These are phyloP conservation scores for Morbakka virulenta DNA, from an alignment of 30 jellyfish, hydroid and myxozoan genomes.

Conservation along the genomic window DNA sequence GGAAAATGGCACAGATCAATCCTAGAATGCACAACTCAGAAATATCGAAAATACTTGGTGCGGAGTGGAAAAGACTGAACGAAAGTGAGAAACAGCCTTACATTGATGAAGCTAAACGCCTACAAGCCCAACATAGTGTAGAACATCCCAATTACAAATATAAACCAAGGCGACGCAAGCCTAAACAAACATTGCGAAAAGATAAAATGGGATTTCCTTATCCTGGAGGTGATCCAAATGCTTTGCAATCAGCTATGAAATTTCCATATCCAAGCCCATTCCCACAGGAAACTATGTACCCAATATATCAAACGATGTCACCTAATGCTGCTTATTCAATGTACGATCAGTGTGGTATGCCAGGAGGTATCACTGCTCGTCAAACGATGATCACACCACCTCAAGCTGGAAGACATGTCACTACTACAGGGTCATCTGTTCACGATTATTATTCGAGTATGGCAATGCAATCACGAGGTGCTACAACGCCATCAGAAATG, in stretches of 20 bases:
- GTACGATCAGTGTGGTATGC: slow-evolving; percentile 62
- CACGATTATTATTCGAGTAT: slow-evolving; percentile 84
- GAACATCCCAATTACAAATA: slow-evolving; percentile 98
- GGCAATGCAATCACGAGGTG: slow-evolving; percentile 82
- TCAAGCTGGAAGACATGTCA: slow-evolving; percentile 57
- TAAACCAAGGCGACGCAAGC: slow-evolving; percentile 96
- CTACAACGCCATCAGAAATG: slow-evolving; percentile 65
- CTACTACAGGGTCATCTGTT: slow-evolving; percentile 50
- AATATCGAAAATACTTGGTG: slow-evolving; percentile 95
- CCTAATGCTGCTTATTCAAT: slow-evolving; percentile 89
- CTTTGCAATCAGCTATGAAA: slow-evolving; percentile 78
- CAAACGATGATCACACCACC: slow-evolving; percentile 88
- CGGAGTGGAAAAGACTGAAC: slow-evolving; percentile 98
- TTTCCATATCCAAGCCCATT: slow-evolving; percentile 94
- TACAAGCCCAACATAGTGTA: slow-evolving; percentile 96
- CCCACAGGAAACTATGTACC: slow-evolving; percentile 97
- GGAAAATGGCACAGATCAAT: slow-evolving; percentile 94
- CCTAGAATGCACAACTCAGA: slow-evolving; percentile 99
- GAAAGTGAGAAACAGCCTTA: slow-evolving; percentile 91
- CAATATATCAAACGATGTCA: slow-evolving; percentile 78
- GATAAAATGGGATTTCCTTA: slow-evolving; percentile 96
- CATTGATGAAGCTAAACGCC: slow-evolving; percentile 94
- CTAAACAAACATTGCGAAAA: slow-evolving; percentile 85
- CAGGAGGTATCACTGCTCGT: slow-evolving; percentile 66
- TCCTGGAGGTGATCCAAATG: slow-evolving; percentile 87